Percentiles rank a stretch among this genome's conserved stretches.
Evolutionary conservation across 2,113 vertebrate species (phyloP).

Genomic region (Dicaeum eximium): DNA sequence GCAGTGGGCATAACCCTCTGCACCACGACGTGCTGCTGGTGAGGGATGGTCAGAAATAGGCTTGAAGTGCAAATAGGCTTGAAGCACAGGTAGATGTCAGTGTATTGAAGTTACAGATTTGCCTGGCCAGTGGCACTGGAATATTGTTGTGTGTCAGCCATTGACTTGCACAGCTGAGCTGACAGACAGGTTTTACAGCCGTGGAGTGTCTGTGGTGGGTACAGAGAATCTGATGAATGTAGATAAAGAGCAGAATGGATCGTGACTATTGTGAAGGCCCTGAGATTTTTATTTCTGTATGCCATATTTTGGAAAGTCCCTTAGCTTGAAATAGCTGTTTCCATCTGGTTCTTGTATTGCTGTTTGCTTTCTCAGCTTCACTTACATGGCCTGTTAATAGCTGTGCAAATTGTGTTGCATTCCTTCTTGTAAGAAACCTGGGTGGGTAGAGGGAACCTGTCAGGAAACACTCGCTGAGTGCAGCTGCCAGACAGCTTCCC

Average conservation of each 20-base stretch:
- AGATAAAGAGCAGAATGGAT: not conserved
- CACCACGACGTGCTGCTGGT: not conserved
- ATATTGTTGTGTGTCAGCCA: not conserved
- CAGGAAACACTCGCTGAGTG: not conserved
- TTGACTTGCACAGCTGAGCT: not conserved
- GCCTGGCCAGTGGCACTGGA: not conserved
- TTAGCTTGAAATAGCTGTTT: not conserved
- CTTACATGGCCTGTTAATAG: not conserved
- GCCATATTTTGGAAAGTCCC: conserved; percentile 32
- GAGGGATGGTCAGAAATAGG: not conserved
- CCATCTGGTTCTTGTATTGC: not conserved
- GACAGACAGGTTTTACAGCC: not conserved
- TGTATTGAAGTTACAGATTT: not conserved
- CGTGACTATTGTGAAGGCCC: not conserved
- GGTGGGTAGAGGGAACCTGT: not conserved
- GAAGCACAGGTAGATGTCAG: not conserved
- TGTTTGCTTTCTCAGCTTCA: not conserved
- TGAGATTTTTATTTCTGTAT: not conserved
- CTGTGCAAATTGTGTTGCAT: not conserved
- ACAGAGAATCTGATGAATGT: not conserved
- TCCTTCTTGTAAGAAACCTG: not conserved
- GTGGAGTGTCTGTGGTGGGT: not conserved
- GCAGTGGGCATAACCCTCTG: not conserved
- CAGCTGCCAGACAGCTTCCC: not conserved
- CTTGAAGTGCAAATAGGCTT: not conserved